Conservation (phyloP, 2,797 vertebrate genomes). For the Meriones psammophilus region DNA sequence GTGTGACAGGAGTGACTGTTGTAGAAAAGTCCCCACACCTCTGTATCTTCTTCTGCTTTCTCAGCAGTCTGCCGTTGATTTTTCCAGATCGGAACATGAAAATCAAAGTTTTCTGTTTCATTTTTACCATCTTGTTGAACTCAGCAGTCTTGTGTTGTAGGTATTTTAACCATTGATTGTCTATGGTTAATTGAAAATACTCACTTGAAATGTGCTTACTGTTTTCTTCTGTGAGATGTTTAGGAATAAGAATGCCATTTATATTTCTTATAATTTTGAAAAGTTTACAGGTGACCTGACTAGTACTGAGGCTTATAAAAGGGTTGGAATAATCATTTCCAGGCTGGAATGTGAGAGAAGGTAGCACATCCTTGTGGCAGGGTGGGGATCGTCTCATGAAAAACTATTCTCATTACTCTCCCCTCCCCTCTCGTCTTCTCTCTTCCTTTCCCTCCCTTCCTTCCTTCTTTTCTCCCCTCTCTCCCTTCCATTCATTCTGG, state of each 20-base stretch:
- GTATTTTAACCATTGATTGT: conserved; percentile 20
- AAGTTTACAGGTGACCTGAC: not conserved
- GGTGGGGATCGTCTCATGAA: not conserved
- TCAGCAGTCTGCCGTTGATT: not conserved
- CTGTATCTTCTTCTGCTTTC: not conserved
- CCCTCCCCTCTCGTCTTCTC: too few relatives aligned
- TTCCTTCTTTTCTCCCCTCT: rapidly evolving
- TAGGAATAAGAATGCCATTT: conserved; percentile 18
- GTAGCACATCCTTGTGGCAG: not conserved
- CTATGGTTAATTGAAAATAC: not conserved
- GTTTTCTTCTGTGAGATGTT: not conserved
- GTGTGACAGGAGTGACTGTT: not conserved
- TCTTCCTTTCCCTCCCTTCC: rapidly evolving
- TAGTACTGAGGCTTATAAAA: not conserved
- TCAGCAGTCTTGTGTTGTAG: not conserved
- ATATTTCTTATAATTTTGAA: not conserved
- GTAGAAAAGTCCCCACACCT: not conserved
- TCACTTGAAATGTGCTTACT: conserved; percentile 43
- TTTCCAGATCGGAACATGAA: conserved; percentile 3
- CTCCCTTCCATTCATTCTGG: not conserved
- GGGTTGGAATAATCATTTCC: not conserved
- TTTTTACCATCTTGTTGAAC: not conserved
- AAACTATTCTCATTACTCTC: not conserved
- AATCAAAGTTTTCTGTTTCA: not conserved
- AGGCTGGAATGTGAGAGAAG: not conserved